Conservation (phyloP, 1,140 invertebrate genomes). For the Paramacrobiotus metropolitanus region DNA sequence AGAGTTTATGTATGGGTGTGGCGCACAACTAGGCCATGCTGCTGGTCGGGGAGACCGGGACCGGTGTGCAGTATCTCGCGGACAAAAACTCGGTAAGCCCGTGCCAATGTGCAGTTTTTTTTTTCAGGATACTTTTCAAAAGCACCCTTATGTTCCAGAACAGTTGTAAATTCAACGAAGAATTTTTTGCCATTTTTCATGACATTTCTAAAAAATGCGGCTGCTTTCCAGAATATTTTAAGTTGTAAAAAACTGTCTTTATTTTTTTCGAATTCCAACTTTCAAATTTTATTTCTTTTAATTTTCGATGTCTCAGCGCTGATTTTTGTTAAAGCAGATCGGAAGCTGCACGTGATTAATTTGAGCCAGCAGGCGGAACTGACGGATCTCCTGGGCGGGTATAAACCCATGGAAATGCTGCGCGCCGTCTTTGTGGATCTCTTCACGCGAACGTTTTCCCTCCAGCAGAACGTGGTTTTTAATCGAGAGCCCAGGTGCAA, state of each 20-base stretch:
- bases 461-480: conserved; percentile 59
- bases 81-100: conserved; percentile 37
- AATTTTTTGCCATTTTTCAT: no score
- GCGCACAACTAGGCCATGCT: conserved; percentile 64
- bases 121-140: no score
- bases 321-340: conserved; percentile 29
- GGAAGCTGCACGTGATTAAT: conserved; percentile 81
- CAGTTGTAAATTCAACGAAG: no score
- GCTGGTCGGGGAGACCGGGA: conserved; percentile 93
- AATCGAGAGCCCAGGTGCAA: conserved; percentile 26
- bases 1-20: conserved; percentile 59
- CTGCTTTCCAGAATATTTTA: no score
- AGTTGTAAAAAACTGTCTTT: no score
- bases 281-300: no score
- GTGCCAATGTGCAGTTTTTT: no score
- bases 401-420: conserved; percentile 78
- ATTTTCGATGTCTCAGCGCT: no score
- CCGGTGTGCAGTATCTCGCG: conserved; percentile 76
- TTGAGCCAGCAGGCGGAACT: conserved; percentile 98
- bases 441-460: conserved; percentile 51
- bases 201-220: no score
- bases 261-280: no score
- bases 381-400: conserved; percentile 82
- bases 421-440: conserved; percentile 58
- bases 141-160: no score